A percentile compares a stretch with the other conserved stretches of the same genome.
phyloP scores from a whole-genome alignment of 2,797 vertebrate genomes.

The Urosaurus nigricauda region DNA sequence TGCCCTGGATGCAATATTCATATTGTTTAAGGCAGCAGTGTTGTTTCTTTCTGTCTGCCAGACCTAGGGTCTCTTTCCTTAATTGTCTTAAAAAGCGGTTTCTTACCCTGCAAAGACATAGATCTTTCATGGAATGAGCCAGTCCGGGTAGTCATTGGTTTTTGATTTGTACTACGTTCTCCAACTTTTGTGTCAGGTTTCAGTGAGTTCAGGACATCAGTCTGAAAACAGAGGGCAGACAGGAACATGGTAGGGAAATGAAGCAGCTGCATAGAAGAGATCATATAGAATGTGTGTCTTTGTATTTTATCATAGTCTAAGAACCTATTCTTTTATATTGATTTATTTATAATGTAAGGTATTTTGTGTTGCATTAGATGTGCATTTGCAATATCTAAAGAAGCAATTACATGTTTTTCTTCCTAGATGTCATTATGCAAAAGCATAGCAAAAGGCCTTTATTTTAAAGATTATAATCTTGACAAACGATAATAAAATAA shows the following conservation, averaged over 20 bases:
- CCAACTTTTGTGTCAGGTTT: conserved; percentile 39
- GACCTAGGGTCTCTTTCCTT: background rate
- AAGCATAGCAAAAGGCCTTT: conserved; percentile 55
- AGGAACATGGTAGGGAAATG: background rate
- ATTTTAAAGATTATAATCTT: conserved; percentile 50
- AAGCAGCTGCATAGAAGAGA: rapidly evolving
- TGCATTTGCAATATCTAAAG: conserved; percentile 36
- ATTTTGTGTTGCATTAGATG: conserved; percentile 46
- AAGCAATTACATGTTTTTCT: conserved; percentile 39
- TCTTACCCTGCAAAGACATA: conserved; percentile 2
- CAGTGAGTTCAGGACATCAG: background rate
- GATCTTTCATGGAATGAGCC: conserved; percentile 24
- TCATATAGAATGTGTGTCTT: conserved; percentile 26
- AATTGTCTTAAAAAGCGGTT: background rate
- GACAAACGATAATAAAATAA: too few relatives aligned
- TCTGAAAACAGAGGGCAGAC: conserved; percentile 30
- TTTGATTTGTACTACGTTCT: rapidly evolving
- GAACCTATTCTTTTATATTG: conserved; percentile 55
- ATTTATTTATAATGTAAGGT: conserved; percentile 48
- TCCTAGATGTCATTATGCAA: conserved; percentile 57
- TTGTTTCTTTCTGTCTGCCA: conserved; percentile 4
- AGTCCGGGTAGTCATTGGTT: background rate
- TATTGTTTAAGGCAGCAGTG: conserved; percentile 20
- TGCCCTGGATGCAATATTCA: conserved; percentile 41
- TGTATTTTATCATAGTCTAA: background rate